phyloP scores from a whole-genome alignment of 2,113 vertebrate genomes.

The Macrotis lagotis region DNA sequence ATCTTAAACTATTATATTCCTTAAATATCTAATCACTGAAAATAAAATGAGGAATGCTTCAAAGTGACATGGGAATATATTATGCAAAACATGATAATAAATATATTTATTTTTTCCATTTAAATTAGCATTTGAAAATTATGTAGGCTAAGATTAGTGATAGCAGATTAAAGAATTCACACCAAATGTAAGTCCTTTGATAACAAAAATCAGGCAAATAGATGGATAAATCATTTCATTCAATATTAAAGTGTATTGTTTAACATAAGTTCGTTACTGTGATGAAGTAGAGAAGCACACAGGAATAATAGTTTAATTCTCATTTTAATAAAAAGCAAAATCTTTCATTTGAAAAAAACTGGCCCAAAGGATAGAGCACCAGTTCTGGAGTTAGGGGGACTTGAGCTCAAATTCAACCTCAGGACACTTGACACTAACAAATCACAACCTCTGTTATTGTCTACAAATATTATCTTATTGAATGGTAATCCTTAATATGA shows the following conservation, averaged over 20 bases:
- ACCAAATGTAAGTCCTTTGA: background rate
- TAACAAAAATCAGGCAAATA: background rate
- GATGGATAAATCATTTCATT: background rate
- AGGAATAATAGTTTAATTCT: background rate
- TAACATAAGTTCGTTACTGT: too few species aligned
- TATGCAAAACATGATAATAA: constrained; percentile 24
- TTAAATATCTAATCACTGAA: constrained; percentile 16
- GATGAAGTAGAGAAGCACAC: background rate
- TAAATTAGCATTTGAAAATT: background rate
- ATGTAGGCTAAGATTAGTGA: background rate
- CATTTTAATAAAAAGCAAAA: constrained; percentile 49
- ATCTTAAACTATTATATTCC: too few species aligned
- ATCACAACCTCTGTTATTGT: background rate
- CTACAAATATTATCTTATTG: background rate
- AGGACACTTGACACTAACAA: too few species aligned
- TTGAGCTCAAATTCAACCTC: too few species aligned
- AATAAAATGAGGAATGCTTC: constrained; percentile 37
- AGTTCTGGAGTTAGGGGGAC: too few species aligned
- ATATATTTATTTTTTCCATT: constrained; percentile 28
- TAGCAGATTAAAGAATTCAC: background rate
- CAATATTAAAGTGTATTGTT: background rate
- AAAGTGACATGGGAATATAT: background rate
- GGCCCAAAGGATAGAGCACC: too few species aligned
- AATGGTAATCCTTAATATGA: background rate
- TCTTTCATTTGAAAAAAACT: too few species aligned